Base-by-base conservation (phyloP, 2,797 vertebrate genomes). In the Euphonia xanthogaster region DNA sequence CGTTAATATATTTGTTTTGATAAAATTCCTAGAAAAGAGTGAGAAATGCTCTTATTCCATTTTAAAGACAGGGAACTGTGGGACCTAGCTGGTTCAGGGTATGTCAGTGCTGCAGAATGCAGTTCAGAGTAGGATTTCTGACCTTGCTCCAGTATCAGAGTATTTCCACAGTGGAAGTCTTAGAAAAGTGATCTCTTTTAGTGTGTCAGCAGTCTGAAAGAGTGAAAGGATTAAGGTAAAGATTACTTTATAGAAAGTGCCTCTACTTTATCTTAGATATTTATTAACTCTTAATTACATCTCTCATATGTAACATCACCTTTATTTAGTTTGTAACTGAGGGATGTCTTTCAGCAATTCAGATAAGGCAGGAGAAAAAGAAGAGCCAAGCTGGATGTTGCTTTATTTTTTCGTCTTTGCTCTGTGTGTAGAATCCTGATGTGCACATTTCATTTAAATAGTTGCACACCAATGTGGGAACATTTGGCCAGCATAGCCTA, bases 371-470 rank as follows among this genome's bases (percentile, higher is more conserved):
- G 22, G 7, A 23, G 27, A 18, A 66, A 60, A 73, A 78, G 68
- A 45, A 63, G 7, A 47, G 40, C 45, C 12, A 54, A 57, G n/a
- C 16, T 68, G 57, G 55, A 68, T 76, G 33, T 58, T 74, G 42
- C 48, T 85, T 79, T 55, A 16, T 57, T 87, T 88, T 60, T 60
- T 39, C 37, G 31, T 51, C 71, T 67, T 78, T 87, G 22, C 60
- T 89, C 44, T 47, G 16, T 70, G 11, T 57, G 54, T 63, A 61
- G 50, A 79, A 55, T 85, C 63, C 67, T 80, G 84, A 83, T 61
- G 75, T 57, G 74, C 74, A 77, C 50, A 42, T 92, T 92, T 93
- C 51, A 71, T 90, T 95, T 61, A 68, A 85, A 80, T 63, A 77
- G 14, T 74, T 93, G 45, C 65, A 67, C 58, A 72, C 33, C 77